phyloP scores from a whole-genome alignment of 2,113 vertebrate genomes.

The Progne subis region DNA sequence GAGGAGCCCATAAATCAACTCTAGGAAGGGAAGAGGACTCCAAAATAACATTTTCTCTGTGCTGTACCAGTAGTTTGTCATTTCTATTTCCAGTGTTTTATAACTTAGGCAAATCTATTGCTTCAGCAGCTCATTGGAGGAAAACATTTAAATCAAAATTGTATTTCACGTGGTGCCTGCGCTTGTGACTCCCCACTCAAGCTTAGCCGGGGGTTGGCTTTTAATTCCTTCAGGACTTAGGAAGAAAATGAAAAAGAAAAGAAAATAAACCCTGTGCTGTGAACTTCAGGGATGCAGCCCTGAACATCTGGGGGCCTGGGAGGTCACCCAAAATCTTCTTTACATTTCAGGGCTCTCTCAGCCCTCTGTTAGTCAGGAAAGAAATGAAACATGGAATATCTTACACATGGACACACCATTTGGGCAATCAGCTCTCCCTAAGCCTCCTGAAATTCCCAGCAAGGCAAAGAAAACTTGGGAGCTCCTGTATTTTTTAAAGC shows the following conservation, averaged over 20 bases:
- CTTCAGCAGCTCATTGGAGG: neutral
- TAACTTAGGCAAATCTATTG: neutral
- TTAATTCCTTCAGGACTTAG: neutral
- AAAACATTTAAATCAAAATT: neutral
- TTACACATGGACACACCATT: accelerated
- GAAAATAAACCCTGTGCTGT: neutral
- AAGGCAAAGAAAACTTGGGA: neutral
- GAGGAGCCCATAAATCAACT: neutral
- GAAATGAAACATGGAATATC: neutral
- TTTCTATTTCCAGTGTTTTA: neutral
- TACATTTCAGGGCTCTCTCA: neutral
- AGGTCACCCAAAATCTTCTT: neutral
- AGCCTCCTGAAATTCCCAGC: neutral
- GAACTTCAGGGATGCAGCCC: neutral
- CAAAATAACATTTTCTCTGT: neutral
- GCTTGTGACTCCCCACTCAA: neutral
- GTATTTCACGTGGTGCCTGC: neutral
- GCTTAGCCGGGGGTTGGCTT: neutral
- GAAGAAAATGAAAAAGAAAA: neutral
- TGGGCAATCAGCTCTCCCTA: neutral
- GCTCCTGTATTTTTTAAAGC: neutral
- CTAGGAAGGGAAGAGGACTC: neutral
- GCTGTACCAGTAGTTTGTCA: neutral
- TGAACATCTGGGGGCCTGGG: neutral
- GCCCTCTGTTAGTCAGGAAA: neutral